Base-by-base conservation (phyloP, 2,888 invertebrate species). In the Drosophila atripex region DNA sequence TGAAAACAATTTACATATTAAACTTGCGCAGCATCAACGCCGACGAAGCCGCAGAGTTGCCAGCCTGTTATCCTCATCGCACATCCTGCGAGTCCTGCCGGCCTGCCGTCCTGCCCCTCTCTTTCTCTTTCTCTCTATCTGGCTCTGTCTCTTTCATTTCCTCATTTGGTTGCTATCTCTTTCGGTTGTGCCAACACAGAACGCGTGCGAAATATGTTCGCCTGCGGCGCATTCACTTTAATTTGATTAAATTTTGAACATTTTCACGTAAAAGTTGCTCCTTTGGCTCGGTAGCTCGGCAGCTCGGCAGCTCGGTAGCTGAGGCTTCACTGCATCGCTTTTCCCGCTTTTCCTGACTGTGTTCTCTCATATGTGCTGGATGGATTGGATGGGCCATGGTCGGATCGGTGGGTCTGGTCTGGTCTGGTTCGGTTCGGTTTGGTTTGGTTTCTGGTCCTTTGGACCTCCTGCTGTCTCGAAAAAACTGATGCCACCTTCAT, bases 191-290 rank as follows among this genome's bases (percentile, higher is more conserved):
- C 16, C 39, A 18, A 71, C 73, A 71, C 73, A 71, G 73, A 35
- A 71, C 76, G 79, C 80, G 78, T 83, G 86, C 80, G 85, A 82
- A 88, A 88, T 82, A 83, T 85, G 88, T 78, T 87, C 77, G 82
- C 88, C 83, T 85, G 85, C 76, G 80, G 88, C 78, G 73, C 76
- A 77, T 83, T 78, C 88, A 88, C 88, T 89, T 89, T 88, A 89
- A 88, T 88, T 88, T 87, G 88, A 88, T 88, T 88, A 88, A 89
- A 89, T 89, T 89, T 89, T 88, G 84, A 85, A 88, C 89, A 87
- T 83, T 88, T 83, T 87, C 89, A 87, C 86, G 83, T 85, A 87
- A 89, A 89, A 87, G 88, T 87, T 89, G 79, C 74, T 86, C 86
- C 77, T 84, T 83, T 76, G 78, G 59, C 65, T 65, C 53, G 28